These are phyloP conservation scores for Heliothis virescens DNA, from an alignment of 1,140 invertebrate species.

Conservation along the genomic window DNA sequence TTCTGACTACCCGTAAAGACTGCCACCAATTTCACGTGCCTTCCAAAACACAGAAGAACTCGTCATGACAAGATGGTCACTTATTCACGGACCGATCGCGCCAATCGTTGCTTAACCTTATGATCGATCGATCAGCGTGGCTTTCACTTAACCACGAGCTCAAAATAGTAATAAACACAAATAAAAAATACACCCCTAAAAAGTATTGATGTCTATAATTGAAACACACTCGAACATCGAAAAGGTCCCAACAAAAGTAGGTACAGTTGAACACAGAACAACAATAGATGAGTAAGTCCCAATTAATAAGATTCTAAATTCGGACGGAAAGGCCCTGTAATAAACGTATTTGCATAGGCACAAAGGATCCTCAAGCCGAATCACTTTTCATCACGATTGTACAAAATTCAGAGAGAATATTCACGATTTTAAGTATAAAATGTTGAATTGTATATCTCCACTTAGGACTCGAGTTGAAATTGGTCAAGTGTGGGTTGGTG, in stretches of 20 bases:
- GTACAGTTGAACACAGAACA: constrained; percentile 38
- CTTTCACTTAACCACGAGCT: too few species aligned
- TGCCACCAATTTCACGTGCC: too few species aligned
- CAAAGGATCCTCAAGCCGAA: constrained; percentile 31
- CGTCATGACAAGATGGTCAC: too few species aligned
- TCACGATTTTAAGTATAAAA: constrained; percentile 25
- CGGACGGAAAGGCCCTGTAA: constrained; percentile 26
- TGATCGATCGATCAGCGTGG: too few species aligned
- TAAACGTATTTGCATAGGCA: constrained; percentile 45
- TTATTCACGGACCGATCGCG: too few species aligned
- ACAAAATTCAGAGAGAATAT: constrained; percentile 36
- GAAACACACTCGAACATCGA: neutral
- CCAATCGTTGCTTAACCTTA: too few species aligned
- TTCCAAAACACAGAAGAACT: too few species aligned
- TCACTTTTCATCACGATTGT: constrained; percentile 43
- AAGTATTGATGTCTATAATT: neutral
- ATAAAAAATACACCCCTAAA: too few species aligned
- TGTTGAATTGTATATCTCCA: constrained; percentile 5
- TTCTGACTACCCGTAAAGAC: too few species aligned
- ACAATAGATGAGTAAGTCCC: constrained; percentile 37
- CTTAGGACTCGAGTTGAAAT: neutral
- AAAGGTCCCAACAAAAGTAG: constrained; percentile 1
- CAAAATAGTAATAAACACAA: too few species aligned
- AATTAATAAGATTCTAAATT: constrained; percentile 47
- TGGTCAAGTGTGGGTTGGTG: too few species aligned